phyloP scores from a whole-genome alignment of 92 coral and sea anemone species.

The Epizoanthus rinbou region DNA sequence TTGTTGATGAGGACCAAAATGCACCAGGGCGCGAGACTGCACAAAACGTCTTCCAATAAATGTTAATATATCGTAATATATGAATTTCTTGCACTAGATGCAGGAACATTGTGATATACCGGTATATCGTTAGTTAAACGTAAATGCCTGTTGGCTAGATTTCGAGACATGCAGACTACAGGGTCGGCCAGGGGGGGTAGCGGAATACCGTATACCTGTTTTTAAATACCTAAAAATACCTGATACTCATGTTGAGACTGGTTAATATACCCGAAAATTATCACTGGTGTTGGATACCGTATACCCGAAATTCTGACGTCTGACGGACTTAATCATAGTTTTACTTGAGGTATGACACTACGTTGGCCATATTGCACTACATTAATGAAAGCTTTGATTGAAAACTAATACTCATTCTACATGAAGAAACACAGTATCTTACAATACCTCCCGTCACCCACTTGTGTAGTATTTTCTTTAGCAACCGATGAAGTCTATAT shows the following conservation, averaged over 20 bases:
- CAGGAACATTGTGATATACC: no score
- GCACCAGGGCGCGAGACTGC: no score
- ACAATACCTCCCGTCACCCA: constrained; percentile 31
- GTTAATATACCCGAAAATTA: constrained; percentile 22
- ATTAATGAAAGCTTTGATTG: constrained; percentile 7
- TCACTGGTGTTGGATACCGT: constrained; percentile 28
- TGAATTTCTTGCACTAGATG: no score
- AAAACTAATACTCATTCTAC: constrained; percentile 15
- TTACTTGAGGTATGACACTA: constrained; percentile 26
- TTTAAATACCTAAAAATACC: constrained; percentile 16
- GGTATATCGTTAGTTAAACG: no score
- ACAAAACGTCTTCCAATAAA: no score
- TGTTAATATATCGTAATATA: no score
- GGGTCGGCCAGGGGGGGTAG: constrained; percentile 27
- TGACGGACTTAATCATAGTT: constrained; percentile 26
- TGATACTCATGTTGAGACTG: constrained; percentile 20
- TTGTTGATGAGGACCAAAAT: no score
- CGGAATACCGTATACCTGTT: constrained; percentile 22
- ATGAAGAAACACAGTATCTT: constrained; percentile 25
- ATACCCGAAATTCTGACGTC: constrained; percentile 21
- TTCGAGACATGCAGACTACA: no score
- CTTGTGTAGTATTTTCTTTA: constrained; percentile 26
- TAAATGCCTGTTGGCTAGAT: no score
- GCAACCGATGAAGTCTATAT: constrained; percentile 29
- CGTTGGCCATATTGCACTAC: constrained; percentile 20